Evolutionary conservation across 2,888 invertebrate species (phyloP).

Genomic region (Hypomecis atomaria): DNA sequence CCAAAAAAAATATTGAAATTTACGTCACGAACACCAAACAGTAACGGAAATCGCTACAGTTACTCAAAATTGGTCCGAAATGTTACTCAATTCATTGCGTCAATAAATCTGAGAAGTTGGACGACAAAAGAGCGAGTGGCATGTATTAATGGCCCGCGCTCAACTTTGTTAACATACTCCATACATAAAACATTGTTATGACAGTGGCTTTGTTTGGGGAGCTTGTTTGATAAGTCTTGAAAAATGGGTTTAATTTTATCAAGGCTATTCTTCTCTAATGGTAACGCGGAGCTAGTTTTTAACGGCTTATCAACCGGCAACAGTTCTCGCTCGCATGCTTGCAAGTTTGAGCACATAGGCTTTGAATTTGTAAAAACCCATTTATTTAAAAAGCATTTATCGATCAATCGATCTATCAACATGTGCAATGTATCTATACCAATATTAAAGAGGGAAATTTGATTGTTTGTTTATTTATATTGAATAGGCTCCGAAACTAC

Average conservation of each 20-base stretch:
- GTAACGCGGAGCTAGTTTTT: too few relatives aligned
- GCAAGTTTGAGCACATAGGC: too few relatives aligned
- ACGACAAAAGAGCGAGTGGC: conserved; percentile 42
- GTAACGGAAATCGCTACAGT: conserved; percentile 59
- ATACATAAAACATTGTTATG: conserved; percentile 33
- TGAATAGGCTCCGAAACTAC: too few relatives aligned
- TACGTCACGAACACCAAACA: conserved; percentile 23
- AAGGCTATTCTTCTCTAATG: too few relatives aligned
- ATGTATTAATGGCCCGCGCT: conserved; percentile 38
- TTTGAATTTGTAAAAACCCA: too few relatives aligned
- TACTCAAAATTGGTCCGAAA: conserved; percentile 83
- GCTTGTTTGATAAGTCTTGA: conserved; percentile 26
- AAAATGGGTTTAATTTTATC: conserved; percentile 24
- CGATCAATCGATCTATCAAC: too few relatives aligned
- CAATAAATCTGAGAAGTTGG: conserved; percentile 37
- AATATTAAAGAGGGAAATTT: too few relatives aligned
- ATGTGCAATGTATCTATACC: too few relatives aligned
- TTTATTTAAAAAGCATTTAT: too few relatives aligned
- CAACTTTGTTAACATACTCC: conserved; percentile 31
- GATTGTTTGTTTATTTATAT: too few relatives aligned
- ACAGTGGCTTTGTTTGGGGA: conserved; percentile 33
- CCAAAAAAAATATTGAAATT: conserved; percentile 7
- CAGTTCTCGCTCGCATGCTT: too few relatives aligned
- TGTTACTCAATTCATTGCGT: conserved; percentile 57
- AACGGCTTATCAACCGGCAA: too few relatives aligned